Evolutionary conservation across 2,888 invertebrate genomes (phyloP).

Genomic region (Drosophila pseudotakahashii): DNA sequence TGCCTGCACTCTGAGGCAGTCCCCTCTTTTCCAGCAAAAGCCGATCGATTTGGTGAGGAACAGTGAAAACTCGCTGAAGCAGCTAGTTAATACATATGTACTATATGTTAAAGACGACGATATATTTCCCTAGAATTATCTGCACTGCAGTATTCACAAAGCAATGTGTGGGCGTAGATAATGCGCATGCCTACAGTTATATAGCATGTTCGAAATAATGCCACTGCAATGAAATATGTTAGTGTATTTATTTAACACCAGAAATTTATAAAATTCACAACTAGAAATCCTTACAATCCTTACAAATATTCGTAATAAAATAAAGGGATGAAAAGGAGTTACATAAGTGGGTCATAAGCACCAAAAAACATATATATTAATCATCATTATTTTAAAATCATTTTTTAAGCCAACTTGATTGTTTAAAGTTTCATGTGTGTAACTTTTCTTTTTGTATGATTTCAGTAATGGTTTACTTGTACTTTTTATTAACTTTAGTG

Average conservation of each 20-base stretch:
- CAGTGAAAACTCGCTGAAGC: slow-evolving; percentile 1
- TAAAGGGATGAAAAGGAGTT: no score
- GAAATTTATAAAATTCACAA: no score
- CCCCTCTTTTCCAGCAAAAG: slow-evolving; percentile 7
- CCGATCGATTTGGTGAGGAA: slow-evolving; percentile 48
- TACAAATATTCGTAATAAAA: no score
- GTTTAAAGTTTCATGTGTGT: not conserved
- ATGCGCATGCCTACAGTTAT: slow-evolving; percentile 1
- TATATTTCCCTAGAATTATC: not conserved
- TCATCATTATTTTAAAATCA: no score
- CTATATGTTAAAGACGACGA: not conserved
- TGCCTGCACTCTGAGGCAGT: slow-evolving; percentile 43
- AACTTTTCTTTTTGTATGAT: not conserved
- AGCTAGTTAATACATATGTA: not conserved
- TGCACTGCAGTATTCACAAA: not conserved
- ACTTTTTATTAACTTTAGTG: slow-evolving; percentile 50
- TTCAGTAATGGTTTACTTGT: slow-evolving; percentile 2
- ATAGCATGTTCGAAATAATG: no score
- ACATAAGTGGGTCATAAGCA: no score
- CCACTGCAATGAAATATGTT: no score
- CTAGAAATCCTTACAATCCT: no score
- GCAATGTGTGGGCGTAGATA: not conserved
- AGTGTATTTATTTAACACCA: no score
- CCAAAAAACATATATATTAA: no score
- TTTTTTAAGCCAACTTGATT: not conserved